Evolutionary conservation across 2,888 invertebrate species (phyloP).

Genomic region (Trypoxylon attenuatum): DNA sequence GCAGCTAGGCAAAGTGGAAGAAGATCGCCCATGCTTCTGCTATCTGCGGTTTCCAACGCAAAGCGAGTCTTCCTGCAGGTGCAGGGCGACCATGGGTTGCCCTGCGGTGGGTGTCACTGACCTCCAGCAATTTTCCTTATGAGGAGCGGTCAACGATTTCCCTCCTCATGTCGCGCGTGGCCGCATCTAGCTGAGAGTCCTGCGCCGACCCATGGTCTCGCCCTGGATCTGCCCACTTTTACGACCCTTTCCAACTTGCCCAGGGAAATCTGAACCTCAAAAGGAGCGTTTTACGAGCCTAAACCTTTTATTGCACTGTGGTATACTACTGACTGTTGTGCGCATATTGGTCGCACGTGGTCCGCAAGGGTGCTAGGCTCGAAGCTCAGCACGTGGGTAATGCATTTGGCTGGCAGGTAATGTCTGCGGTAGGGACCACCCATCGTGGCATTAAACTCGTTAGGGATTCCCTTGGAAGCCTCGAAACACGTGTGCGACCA

Average conservation of each 20-base stretch:
- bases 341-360: conserved; percentile 40
- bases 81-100: conserved; percentile 32
- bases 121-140: conserved; percentile 37
- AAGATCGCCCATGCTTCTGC: conserved; percentile 5
- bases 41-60: conserved; percentile 48
- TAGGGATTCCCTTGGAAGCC: not conserved
- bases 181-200: conserved; percentile 25
- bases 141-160: conserved; percentile 36
- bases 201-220: no score
- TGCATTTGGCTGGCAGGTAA: not conserved
- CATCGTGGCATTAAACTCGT: conserved; percentile 35
- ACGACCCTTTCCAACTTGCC: conserved; percentile 5
- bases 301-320: conserved; percentile 29
- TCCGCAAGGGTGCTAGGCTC: conserved; percentile 22
- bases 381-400: conserved; percentile 8
- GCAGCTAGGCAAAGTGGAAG: not conserved
- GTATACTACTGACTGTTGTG: conserved; percentile 4
- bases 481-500: conserved; percentile 6
- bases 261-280: conserved; percentile 16
- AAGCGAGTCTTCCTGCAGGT: conserved; percentile 38
- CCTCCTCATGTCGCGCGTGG: conserved; percentile 18
- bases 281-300: conserved; percentile 50
- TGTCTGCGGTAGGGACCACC: conserved; percentile 2
- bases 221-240: conserved; percentile 20
- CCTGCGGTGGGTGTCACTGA: conserved; percentile 42